Percentiles rank a stretch among this genome's conserved stretches.
Conservation (phyloP, 35 echinoderm and acorn worm species). For the Apostichopus japonicus region DNA sequence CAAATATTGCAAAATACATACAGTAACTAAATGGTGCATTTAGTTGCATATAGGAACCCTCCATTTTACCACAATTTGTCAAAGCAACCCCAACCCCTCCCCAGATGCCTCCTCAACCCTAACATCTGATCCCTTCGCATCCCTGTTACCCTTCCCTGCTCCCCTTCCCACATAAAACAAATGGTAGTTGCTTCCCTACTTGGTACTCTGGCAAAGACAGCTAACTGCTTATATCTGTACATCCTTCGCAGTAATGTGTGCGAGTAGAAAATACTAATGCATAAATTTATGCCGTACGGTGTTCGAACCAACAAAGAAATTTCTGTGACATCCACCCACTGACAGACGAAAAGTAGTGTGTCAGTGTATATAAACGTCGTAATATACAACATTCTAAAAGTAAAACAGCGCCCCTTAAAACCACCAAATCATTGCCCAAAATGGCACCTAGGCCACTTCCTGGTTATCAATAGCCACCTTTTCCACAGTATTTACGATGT, state of each 20-base stretch:
- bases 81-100: background rate
- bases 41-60: no score
- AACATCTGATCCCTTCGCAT: background rate
- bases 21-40: no score
- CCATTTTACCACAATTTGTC: background rate
- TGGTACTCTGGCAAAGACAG: background rate
- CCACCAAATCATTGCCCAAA: background rate
- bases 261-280: no score
- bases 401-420: background rate
- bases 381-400: background rate
- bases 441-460: constrained; percentile 47
- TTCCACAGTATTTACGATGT: background rate
- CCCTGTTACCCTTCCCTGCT: background rate
- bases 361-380: background rate
- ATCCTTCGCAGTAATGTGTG: background rate
- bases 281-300: no score
- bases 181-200: background rate
- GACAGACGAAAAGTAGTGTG: background rate
- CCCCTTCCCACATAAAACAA: background rate
- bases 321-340: no score
- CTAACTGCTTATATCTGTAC: background rate
- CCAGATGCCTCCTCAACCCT: background rate
- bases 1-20: no score
- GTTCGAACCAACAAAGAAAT: no score
- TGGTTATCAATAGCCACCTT: constrained; percentile 23